Evolutionary conservation across 2,797 vertebrate genomes (phyloP).

Genomic region (Acropternis orthonyx): DNA sequence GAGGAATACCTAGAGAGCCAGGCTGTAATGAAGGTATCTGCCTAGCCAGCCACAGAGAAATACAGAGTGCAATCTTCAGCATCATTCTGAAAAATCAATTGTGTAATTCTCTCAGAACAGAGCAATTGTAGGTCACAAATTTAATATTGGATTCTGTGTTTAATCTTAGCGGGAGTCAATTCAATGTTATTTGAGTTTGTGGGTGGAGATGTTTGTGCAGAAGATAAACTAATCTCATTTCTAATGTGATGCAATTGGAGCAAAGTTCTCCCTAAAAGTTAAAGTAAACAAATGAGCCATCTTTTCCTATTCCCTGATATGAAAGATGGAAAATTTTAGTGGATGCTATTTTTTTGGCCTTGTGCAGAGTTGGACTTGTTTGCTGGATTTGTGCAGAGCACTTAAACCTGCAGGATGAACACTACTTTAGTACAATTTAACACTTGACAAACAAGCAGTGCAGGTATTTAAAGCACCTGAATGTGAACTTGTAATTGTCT

Average conservation of each 20-base stretch:
- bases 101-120: not conserved
- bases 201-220: constrained; percentile 48
- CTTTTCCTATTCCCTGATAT: not conserved
- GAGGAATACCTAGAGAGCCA: not conserved
- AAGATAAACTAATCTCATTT: constrained; percentile 30
- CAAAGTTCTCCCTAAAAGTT: constrained; percentile 31
- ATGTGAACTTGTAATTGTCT: not conserved
- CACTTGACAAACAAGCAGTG: not conserved
- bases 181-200: not conserved
- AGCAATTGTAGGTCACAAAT: not conserved
- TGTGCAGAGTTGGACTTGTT: not conserved
- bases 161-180: constrained; percentile 8
- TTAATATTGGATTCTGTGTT: not conserved
- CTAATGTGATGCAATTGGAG: constrained; percentile 20
- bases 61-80: not conserved
- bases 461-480: not conserved
- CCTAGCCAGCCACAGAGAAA: not conserved
- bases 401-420: not conserved
- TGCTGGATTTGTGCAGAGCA: not conserved
- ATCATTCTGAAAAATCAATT: not conserved
- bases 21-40: not conserved
- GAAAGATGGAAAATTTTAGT: not conserved
- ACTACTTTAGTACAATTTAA: not conserved
- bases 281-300: constrained; percentile 22
- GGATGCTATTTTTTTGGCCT: not conserved